These are phyloP conservation scores for Automeris io DNA, from an alignment of 2,888 invertebrate species.

Conservation along the genomic window DNA sequence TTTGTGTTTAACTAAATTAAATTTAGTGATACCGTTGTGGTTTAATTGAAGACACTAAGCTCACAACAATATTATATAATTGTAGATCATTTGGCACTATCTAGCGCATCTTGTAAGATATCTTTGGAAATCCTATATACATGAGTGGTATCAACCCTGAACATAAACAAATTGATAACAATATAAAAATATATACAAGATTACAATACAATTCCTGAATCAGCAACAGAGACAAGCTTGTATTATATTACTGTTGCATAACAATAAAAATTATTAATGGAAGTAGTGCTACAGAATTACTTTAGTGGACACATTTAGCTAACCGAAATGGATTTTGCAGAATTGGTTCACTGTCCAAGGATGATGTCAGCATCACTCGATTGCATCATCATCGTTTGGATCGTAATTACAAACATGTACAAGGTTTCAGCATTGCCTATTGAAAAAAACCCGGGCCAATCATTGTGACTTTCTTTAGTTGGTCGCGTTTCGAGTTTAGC, in stretches of 20 bases:
- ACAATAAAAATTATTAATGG: slow-evolving; percentile 1
- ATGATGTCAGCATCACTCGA: slow-evolving; percentile 43
- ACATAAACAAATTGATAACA: too few relatives aligned
- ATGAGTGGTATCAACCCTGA: too few relatives aligned
- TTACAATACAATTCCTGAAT: not conserved
- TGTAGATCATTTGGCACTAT: too few relatives aligned
- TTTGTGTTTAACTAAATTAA: too few relatives aligned
- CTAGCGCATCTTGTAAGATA: too few relatives aligned
- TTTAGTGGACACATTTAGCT: slow-evolving; percentile 20
- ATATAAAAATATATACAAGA: too few relatives aligned
- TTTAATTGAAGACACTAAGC: too few relatives aligned
- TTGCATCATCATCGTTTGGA: slow-evolving; percentile 34
- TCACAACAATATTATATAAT: too few relatives aligned
- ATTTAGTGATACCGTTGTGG: too few relatives aligned
- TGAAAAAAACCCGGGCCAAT: not conserved
- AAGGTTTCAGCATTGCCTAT: not conserved
- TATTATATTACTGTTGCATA: not conserved
- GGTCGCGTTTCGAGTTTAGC: too few relatives aligned
- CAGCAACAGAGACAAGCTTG: not conserved
- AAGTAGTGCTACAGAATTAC: slow-evolving; percentile 9
- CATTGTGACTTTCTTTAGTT: too few relatives aligned
- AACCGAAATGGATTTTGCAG: slow-evolving; percentile 40
- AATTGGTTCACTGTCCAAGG: slow-evolving; percentile 25
- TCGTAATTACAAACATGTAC: not conserved
- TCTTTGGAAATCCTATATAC: too few relatives aligned